Conservation (phyloP, 2,797 vertebrate genomes). For the Tauraco hartlaubi region DNA sequence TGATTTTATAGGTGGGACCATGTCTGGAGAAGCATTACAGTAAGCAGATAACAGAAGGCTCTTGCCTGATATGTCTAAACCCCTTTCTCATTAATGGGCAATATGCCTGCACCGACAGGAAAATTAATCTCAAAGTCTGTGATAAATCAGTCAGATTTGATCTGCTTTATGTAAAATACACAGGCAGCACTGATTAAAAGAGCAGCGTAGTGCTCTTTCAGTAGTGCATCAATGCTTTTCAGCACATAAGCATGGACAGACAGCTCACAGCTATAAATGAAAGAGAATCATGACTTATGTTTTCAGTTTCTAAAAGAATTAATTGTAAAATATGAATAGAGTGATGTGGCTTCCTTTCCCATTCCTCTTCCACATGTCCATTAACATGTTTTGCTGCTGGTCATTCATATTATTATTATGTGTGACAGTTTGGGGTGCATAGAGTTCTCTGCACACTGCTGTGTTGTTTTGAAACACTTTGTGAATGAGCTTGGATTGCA, state of each 20-base stretch:
- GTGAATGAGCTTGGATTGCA: not conserved
- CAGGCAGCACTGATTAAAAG: slow-evolving; percentile 76
- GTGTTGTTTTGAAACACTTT: not conserved
- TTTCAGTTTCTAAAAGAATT: slow-evolving; percentile 18
- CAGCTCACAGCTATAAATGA: not conserved
- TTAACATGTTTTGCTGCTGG: not conserved
- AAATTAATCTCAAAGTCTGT: slow-evolving; percentile 72
- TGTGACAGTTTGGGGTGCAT: not conserved
- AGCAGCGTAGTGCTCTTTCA: slow-evolving; percentile 59
- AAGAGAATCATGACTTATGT: slow-evolving; percentile 9
- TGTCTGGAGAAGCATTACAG: not conserved
- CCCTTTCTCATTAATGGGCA: slow-evolving; percentile 66
- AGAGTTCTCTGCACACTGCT: not conserved
- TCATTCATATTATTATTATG: not conserved
- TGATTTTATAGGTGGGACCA: slow-evolving; percentile 51
- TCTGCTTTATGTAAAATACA: slow-evolving; percentile 72
- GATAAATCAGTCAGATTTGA: slow-evolving; percentile 80
- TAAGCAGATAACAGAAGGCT: slow-evolving; percentile 37
- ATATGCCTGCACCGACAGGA: slow-evolving; percentile 43
- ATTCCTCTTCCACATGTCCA: not conserved
- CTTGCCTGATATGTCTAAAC: slow-evolving; percentile 65
- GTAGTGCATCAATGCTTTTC: slow-evolving; percentile 64
- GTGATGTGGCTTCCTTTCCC: not conserved
- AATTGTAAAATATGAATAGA: not conserved
- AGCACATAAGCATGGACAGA: slow-evolving; percentile 46